Percentiles rank a stretch among this genome's conserved stretches.
Evolutionary conservation across 2,888 invertebrate species (phyloP).

Genomic region (Meteorus cinctellus): DNA sequence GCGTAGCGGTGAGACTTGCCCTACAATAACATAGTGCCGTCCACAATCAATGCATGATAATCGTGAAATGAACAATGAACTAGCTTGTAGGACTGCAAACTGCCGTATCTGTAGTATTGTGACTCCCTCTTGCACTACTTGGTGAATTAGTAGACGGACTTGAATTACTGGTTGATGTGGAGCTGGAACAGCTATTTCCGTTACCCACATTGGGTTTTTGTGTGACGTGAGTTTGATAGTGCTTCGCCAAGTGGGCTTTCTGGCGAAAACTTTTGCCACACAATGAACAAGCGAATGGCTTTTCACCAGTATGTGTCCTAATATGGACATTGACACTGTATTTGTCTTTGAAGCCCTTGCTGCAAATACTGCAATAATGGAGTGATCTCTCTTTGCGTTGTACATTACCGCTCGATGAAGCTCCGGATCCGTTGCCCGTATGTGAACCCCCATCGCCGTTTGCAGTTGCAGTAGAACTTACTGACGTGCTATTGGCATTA

Average conservation of each 20-base stretch:
- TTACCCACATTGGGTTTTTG: slow-evolving; percentile 83
- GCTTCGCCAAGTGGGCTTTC: slow-evolving; percentile 93
- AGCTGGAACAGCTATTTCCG: slow-evolving; percentile 68
- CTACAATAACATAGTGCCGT: neutral
- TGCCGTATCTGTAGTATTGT: slow-evolving; percentile 41
- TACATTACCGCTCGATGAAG: slow-evolving; percentile 79
- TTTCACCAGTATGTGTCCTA: slow-evolving; percentile 97
- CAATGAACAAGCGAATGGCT: slow-evolving; percentile 95
- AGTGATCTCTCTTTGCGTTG: slow-evolving; percentile 89
- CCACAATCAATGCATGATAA: slow-evolving; percentile 9
- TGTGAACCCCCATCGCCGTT: slow-evolving; percentile 62
- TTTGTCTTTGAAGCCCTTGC: slow-evolving; percentile 95
- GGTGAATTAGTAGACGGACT: slow-evolving; percentile 51
- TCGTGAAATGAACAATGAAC: slow-evolving; percentile 50
- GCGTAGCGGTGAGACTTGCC: neutral
- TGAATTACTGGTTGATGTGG: slow-evolving; percentile 49
- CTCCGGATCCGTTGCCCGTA: slow-evolving; percentile 72
- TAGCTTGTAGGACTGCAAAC: slow-evolving; percentile 64
- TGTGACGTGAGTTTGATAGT: slow-evolving; percentile 93
- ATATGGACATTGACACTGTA: slow-evolving; percentile 99
- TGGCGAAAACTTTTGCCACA: slow-evolving; percentile 96
- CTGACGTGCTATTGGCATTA: slow-evolving; percentile 70
- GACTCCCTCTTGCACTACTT: slow-evolving; percentile 48
- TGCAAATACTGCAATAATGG: slow-evolving; percentile 94
- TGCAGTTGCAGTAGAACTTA: slow-evolving; percentile 59